Conservation (phyloP, 2,888 invertebrate genomes). For the Leptopilina drosophilae region DNA sequence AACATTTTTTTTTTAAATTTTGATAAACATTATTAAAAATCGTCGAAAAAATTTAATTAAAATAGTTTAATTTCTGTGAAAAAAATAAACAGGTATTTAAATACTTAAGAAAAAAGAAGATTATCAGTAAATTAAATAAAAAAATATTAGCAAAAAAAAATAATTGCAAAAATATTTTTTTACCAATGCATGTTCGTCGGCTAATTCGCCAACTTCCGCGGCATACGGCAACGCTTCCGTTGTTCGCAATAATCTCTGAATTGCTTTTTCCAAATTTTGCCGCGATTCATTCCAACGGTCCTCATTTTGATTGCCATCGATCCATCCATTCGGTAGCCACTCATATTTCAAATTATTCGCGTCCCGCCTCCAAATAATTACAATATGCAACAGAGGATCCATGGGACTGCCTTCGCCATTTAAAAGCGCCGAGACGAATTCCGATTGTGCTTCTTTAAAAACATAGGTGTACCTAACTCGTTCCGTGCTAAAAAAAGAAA, state of each 20-base stretch:
- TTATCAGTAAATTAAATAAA: no score
- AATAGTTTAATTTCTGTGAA: no score
- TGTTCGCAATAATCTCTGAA: conserved; percentile 84
- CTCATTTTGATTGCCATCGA: conserved; percentile 76
- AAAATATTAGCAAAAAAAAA: background rate
- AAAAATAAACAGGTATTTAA: no score
- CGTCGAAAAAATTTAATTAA: no score
- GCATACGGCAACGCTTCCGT: conserved; percentile 88
- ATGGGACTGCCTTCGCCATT: conserved; percentile 80
- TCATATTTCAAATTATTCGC: conserved; percentile 92
- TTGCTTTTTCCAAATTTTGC: conserved; percentile 84
- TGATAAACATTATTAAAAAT: no score
- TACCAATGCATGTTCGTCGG: conserved; percentile 79
- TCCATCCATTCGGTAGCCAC: conserved; percentile 88
- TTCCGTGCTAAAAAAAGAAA: conserved; percentile 63
- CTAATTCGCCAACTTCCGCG: conserved; percentile 82
- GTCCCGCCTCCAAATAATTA: conserved; percentile 94
- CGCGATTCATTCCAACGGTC: conserved; percentile 84
- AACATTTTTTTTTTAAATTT: no score
- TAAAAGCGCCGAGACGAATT: conserved; percentile 87
- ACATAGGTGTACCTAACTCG: conserved; percentile 93
- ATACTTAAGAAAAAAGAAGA: no score
- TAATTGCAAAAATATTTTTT: conserved; percentile 43
- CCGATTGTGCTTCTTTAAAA: conserved; percentile 89
- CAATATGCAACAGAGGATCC: conserved; percentile 87